Conservation (phyloP, 2,888 invertebrate species). For the Rugalucina vietnamica region DNA sequence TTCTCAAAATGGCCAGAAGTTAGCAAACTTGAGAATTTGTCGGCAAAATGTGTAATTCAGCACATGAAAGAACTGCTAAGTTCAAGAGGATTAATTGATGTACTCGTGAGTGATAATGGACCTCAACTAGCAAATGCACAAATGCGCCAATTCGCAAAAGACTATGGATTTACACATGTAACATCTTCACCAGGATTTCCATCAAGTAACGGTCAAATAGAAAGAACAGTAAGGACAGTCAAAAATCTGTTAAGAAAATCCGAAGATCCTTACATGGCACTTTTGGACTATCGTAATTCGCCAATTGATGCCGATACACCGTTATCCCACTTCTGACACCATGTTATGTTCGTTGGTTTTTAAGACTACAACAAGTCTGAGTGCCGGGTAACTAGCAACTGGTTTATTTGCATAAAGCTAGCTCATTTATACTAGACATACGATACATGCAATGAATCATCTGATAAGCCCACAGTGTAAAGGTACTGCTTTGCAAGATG, state of each 20-base stretch:
- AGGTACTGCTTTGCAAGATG: no score
- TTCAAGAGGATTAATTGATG: slow-evolving; percentile 22
- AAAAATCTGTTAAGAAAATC: slow-evolving; percentile 40
- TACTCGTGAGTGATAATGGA: slow-evolving; percentile 39
- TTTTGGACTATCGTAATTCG: slow-evolving; percentile 33
- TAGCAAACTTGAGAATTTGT: slow-evolving; percentile 27
- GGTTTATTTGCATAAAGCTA: no score
- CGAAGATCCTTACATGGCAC: slow-evolving; percentile 35
- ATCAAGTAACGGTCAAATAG: slow-evolving; percentile 19
- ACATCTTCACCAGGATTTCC: slow-evolving; percentile 19
- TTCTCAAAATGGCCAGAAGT: slow-evolving; percentile 50
- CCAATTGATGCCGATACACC: slow-evolving; percentile 26
- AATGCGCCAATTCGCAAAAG: slow-evolving; percentile 5
- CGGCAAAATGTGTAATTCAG: slow-evolving; percentile 1
- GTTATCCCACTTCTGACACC: no score
- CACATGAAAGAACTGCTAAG: slow-evolving; percentile 31
- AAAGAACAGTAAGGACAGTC: slow-evolving; percentile 39
- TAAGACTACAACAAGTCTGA: no score
- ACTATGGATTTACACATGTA: slow-evolving; percentile 19
- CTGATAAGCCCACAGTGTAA: no score
- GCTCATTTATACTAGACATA: no score
- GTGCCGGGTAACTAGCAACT: no score
- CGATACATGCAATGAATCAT: no score
- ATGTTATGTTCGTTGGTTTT: no score
- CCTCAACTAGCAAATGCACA: slow-evolving; percentile 16